Conservation (phyloP, 1,140 invertebrate genomes). For the Listronotus oregonensis region DNA sequence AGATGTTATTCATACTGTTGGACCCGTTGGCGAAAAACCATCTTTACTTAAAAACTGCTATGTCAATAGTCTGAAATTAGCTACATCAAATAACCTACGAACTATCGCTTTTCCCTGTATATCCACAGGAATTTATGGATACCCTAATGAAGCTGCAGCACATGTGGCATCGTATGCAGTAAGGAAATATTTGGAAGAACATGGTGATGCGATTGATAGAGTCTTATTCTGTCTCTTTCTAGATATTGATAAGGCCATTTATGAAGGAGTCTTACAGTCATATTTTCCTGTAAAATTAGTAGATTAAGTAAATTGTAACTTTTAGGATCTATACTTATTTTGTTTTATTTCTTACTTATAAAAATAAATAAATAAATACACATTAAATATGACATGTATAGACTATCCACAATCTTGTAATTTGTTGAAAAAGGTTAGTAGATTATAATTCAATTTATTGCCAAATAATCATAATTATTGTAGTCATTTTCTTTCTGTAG, state of each 20-base stretch:
- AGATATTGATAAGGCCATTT: conserved; percentile 72
- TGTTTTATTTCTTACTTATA: too few relatives aligned
- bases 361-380: too few relatives aligned
- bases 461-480: too few relatives aligned
- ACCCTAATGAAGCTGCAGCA: conserved; percentile 76
- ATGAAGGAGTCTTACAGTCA: conserved; percentile 72
- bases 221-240: conserved; percentile 85
- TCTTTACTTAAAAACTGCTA: conserved; percentile 72
- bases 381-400: too few relatives aligned
- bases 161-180: conserved; percentile 72
- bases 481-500: too few relatives aligned
- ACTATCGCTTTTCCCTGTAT: conserved; percentile 85
- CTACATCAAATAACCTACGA: conserved; percentile 65
- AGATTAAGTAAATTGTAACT: too few relatives aligned
- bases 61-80: conserved; percentile 65
- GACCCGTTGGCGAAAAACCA: conserved; percentile 74
- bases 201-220: conserved; percentile 69
- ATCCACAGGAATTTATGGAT: conserved; percentile 85
- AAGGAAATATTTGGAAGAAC: conserved; percentile 68
- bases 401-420: too few relatives aligned
- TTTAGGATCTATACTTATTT: too few relatives aligned
- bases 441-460: too few relatives aligned
- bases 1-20: conserved; percentile 86
- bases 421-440: too few relatives aligned
- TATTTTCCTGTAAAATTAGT: conserved; percentile 66